phyloP scores from a whole-genome alignment of 2,888 invertebrate genomes.

The Nineta flava region DNA sequence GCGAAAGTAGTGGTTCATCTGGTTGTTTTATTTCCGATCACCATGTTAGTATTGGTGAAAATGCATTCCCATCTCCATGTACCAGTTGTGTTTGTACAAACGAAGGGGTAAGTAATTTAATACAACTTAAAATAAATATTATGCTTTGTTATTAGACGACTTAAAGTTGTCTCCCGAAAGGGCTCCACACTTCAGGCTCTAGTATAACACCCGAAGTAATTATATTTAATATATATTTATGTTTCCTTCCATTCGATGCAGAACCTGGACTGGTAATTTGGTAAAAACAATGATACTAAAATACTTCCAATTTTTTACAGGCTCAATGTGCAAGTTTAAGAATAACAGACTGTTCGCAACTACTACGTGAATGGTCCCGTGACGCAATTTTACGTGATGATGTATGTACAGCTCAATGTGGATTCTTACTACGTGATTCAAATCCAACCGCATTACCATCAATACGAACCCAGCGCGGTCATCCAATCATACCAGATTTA shows the following conservation, averaged over 20 bases:
- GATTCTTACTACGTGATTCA: constrained; percentile 42
- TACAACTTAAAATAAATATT: neutral
- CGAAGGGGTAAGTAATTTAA: constrained; percentile 56
- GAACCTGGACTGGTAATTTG: too few relatives aligned
- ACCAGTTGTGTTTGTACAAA: constrained; percentile 75
- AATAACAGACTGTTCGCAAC: constrained; percentile 72
- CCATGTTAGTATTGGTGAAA: constrained; percentile 63
- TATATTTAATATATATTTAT: too few relatives aligned
- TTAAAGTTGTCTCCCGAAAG: too few relatives aligned
- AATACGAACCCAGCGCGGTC: constrained; percentile 15
- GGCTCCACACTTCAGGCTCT: too few relatives aligned
- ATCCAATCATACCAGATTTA: constrained; percentile 18
- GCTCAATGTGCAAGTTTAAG: constrained; percentile 77
- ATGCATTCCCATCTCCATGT: constrained; percentile 79
- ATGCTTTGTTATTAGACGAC: neutral
- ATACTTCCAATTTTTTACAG: constrained; percentile 31
- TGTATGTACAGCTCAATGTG: constrained; percentile 83
- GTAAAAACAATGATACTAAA: constrained; percentile 1
- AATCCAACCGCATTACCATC: constrained; percentile 16
- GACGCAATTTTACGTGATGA: constrained; percentile 71
- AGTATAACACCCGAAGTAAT: too few relatives aligned
- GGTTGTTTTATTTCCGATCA: constrained; percentile 71
- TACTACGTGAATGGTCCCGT: constrained; percentile 67
- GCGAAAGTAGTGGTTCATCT: constrained; percentile 50
- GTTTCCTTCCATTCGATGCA: too few relatives aligned